Evolutionary conservation across 2,797 vertebrate species (phyloP).

Genomic region (Silurus lanzhouensis): DNA sequence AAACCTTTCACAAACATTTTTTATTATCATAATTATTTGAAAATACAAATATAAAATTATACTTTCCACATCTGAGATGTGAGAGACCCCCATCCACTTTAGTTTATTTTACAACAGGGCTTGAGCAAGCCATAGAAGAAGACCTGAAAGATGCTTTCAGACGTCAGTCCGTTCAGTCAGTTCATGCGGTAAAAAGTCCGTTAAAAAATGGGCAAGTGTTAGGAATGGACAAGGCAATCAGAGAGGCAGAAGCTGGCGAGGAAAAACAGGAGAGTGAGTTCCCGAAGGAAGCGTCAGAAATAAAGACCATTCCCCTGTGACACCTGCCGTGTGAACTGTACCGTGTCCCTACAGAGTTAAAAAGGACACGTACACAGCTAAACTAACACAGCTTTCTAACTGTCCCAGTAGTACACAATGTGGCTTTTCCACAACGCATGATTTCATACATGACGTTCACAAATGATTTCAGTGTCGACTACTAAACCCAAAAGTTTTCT

Average conservation of each 20-base stretch:
- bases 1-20: conserved; percentile 96
- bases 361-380: conserved; percentile 25
- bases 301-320: conserved; percentile 41
- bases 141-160: conserved; percentile 90
- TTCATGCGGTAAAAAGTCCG: conserved; percentile 67
- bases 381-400: conserved; percentile 34
- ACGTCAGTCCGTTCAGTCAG: conserved; percentile 66
- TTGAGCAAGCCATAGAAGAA: conserved; percentile 90
- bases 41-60: conserved; percentile 98
- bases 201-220: conserved; percentile 72
- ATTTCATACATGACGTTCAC: neutral
- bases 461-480: conserved; percentile 55
- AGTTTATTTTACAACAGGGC: conserved; percentile 89
- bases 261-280: conserved; percentile 45
- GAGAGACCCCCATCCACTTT: conserved; percentile 92
- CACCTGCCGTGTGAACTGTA: conserved; percentile 38
- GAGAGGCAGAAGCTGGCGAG: conserved; percentile 44
- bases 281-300: conserved; percentile 39
- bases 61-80: conserved; percentile 96
- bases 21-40: conserved; percentile 80
- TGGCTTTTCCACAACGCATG: conserved; percentile 16
- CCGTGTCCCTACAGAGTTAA: conserved; percentile 23
- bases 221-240: conserved; percentile 70
- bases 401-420: conserved; percentile 22
- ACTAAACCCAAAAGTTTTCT: conserved; percentile 37